Evolutionary conservation across 2,888 invertebrate genomes (phyloP), one percentile per base, ranked within the genome.

Genomic region (Dynastes maya): DNA sequence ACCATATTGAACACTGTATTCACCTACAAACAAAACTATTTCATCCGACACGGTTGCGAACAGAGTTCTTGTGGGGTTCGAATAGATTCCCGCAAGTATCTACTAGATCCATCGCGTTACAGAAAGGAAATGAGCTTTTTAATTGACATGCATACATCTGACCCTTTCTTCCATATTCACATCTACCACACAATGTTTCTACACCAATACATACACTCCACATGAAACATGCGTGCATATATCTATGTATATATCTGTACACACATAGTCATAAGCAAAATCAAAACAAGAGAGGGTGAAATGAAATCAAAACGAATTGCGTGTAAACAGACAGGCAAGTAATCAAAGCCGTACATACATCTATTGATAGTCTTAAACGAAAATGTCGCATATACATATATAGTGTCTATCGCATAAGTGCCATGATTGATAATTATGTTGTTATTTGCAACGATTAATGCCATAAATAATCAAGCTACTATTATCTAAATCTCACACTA

Each of bases 291-390:
- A 78, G 78, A 82, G 81, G 81, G 79, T 80, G 81, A 37, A 37
- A 37, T 37, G 32, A 80, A 82, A 82, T 83, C 82, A 81, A 83
- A 84, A 84, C 83, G 83, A 84, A 84, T 84, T 84, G 84, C 72
- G 53, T 84, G 84, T 83, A 83, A 83, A 83, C 83, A 85, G 85
- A 86, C 85, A 85, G 85, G 85, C 85, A 83, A 82, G 53, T 16
- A 53, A 51, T 6, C 13, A 51, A 51, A 5, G 32, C 32, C 5
- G 22, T 22, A 22, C 22, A 0, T 22, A 22, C 22, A 22, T 1
- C 22, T 22, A 22, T 22, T 22, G 22, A 22, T 22, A 22, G 22
- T 22, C 22, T 22, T 22, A 22, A 16, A 22, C 22, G 22, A 22
- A 22, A 0, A 16, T 16, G 16, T 16, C 16, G 16, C 16, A 16